Evolutionary conservation across 2,113 vertebrate genomes (phyloP).

Genomic region (Coregonus clupeaformis): DNA sequence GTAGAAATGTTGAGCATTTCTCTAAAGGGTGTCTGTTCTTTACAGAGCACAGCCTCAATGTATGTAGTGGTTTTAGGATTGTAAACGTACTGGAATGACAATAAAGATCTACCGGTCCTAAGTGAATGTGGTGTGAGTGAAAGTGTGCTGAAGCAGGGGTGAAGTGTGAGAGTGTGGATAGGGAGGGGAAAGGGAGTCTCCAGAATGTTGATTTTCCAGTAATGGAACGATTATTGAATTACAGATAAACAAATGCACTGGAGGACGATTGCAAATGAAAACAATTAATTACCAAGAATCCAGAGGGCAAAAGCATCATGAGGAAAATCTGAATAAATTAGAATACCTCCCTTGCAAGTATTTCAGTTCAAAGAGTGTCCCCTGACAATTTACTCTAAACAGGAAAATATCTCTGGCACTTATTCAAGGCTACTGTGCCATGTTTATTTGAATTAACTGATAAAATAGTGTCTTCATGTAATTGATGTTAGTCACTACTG

Average conservation of each 20-base stretch:
- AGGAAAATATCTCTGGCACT: slow-evolving; percentile 26
- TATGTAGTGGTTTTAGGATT: too few species aligned
- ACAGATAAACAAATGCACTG: slow-evolving; percentile 40
- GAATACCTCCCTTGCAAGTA: slow-evolving; percentile 26
- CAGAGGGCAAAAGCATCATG: slow-evolving; percentile 50
- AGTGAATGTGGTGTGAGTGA: not conserved
- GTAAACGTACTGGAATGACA: too few species aligned
- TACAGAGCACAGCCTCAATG: too few species aligned
- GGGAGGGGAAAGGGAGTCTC: slow-evolving; percentile 19
- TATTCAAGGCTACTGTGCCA: not conserved
- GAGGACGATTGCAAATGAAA: slow-evolving; percentile 65
- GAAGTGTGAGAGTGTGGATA: not conserved
- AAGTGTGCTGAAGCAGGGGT: not conserved
- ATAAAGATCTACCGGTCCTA: too few species aligned
- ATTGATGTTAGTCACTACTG: not conserved
- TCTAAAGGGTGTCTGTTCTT: not conserved
- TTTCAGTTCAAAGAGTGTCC: slow-evolving; percentile 39
- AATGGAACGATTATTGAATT: slow-evolving; percentile 51
- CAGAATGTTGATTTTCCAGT: slow-evolving; percentile 11
- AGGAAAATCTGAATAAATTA: slow-evolving; percentile 49
- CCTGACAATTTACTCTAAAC: slow-evolving; percentile 42
- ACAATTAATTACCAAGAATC: slow-evolving; percentile 65
- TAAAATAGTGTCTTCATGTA: not conserved
- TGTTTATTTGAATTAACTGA: not conserved
- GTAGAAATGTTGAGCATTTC: not conserved